These are phyloP conservation scores for Clostera curtula DNA, from an alignment of 2,888 invertebrate species.

Conservation along the genomic window DNA sequence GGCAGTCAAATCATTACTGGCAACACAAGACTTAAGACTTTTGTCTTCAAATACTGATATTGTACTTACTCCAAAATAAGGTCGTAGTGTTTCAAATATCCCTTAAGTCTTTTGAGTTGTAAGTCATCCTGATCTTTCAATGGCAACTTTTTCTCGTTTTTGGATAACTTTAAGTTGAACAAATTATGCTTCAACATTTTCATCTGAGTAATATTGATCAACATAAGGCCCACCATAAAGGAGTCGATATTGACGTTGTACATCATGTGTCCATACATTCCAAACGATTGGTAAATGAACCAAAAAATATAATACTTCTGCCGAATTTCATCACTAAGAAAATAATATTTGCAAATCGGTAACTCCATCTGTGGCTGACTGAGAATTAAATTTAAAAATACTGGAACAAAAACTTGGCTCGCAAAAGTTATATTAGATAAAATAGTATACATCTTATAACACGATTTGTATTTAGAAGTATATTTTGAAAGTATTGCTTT, in stretches of 20 bases:
- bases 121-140: constrained; percentile 13
- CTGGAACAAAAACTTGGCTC: constrained; percentile 30
- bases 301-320: constrained; percentile 33
- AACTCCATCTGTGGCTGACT: constrained; percentile 26
- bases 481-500: constrained; percentile 28
- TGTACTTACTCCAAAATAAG: constrained; percentile 38
- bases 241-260: constrained; percentile 47
- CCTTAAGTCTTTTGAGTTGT: constrained; percentile 21
- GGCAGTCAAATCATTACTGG: no score
- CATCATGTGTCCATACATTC: constrained; percentile 52
- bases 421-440: constrained; percentile 32
- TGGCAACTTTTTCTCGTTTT: constrained; percentile 11
- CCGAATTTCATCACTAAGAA: constrained; percentile 37
- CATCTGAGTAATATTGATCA: constrained; percentile 40
- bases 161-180: constrained; percentile 25
- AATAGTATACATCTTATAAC: constrained; percentile 27
- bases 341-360: constrained; percentile 55
- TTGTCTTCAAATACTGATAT: no score
- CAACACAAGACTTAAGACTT: no score
- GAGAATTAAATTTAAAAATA: constrained; percentile 31
- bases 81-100: constrained; percentile 39
- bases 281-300: constrained; percentile 44
- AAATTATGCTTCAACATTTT: constrained; percentile 39
- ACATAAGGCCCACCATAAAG: constrained; percentile 43
- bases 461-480: constrained; percentile 26